Conservation (phyloP, 1,140 invertebrate genomes). For the Sycophila sp. region DNA sequence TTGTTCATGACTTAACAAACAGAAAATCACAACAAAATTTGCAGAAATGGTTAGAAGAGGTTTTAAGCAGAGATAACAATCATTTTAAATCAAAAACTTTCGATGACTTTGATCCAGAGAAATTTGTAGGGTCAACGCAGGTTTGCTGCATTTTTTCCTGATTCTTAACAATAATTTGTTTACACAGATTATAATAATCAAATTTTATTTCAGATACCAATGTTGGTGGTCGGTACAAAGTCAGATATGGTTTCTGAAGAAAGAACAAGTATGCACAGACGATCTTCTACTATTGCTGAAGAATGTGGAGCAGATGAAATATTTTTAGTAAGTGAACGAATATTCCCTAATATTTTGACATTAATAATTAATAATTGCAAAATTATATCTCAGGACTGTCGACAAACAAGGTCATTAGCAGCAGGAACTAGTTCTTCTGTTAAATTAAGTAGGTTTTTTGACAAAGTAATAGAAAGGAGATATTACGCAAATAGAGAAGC, state of each 20-base stretch:
- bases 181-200: too few relatives aligned
- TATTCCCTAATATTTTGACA: background rate
- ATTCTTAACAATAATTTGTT: too few relatives aligned
- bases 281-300: conserved; percentile 82
- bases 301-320: conserved; percentile 96
- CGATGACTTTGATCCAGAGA: conserved; percentile 89
- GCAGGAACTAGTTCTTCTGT: conserved; percentile 92
- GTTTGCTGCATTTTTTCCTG: conserved; percentile 55
- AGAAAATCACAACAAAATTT: conserved; percentile 95
- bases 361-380: conserved; percentile 2
- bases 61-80: conserved; percentile 81
- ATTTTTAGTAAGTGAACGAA: conserved; percentile 72
- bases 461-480: conserved; percentile 87
- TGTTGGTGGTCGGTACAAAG: conserved; percentile 94
- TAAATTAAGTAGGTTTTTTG: conserved; percentile 92
- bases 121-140: conserved; percentile 84
- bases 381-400: conserved; percentile 72
- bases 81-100: conserved; percentile 60
- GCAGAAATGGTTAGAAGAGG: conserved; percentile 91
- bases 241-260: conserved; percentile 83
- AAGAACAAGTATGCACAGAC: conserved; percentile 71
- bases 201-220: conserved; percentile 76
- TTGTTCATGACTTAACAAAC: conserved; percentile 97
- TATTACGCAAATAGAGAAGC: conserved; percentile 68
- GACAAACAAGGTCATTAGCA: conserved; percentile 83